A percentile compares a stretch with the other conserved stretches of the same genome.
phyloP scores from a whole-genome alignment of 2,888 invertebrate species.

The Pherbina coryleti region DNA sequence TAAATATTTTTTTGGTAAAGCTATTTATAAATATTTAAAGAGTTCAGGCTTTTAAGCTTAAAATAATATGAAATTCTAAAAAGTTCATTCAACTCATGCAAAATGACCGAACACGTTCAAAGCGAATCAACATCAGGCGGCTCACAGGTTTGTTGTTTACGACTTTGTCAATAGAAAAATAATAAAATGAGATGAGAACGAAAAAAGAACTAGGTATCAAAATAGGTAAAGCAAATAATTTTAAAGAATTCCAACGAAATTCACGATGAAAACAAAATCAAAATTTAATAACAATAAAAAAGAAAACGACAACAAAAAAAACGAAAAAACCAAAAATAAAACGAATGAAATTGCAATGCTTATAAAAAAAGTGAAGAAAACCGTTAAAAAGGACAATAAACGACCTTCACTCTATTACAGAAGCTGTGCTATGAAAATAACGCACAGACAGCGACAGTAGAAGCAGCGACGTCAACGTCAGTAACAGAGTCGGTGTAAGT shows the following conservation, averaged over 20 bases:
- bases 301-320: constrained; percentile 31
- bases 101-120: too few species aligned
- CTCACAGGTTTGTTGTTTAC: too few species aligned
- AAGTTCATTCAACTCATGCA: too few species aligned
- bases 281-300: constrained; percentile 37
- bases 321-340: background rate
- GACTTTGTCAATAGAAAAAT: too few species aligned
- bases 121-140: too few species aligned
- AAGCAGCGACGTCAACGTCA: too few species aligned
- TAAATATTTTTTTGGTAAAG: too few species aligned
- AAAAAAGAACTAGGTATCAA: background rate
- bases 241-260: constrained; percentile 5
- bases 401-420: constrained; percentile 40
- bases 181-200: too few species aligned
- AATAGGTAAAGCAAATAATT: background rate
- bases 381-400: constrained; percentile 41
- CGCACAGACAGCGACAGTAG: constrained; percentile 26
- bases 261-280: constrained; percentile 28
- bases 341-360: background rate
- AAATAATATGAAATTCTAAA: too few species aligned
- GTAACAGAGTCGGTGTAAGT: constrained; percentile 29
- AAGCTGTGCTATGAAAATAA: constrained; percentile 31
- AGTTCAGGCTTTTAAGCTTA: too few species aligned
- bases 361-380: constrained; percentile 47
- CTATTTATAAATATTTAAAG: too few species aligned